A percentile compares a stretch with the other conserved stretches of the same genome.
These are phyloP conservation scores for Clangula hyemalis DNA, from an alignment of 2,797 vertebrate genomes.

Conservation along the genomic window DNA sequence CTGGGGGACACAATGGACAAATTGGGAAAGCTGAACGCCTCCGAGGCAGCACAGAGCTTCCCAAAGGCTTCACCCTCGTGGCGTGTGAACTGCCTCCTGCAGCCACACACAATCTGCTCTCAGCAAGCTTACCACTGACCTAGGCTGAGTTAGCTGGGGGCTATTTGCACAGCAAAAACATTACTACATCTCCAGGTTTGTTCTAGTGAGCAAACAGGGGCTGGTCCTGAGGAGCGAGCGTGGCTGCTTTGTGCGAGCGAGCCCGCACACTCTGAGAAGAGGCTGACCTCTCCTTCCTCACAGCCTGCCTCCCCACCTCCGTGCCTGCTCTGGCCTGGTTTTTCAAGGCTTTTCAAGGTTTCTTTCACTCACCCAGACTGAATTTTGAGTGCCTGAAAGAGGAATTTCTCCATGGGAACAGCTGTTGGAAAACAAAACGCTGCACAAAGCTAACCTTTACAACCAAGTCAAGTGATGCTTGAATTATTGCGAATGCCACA, in stretches of 20 bases:
- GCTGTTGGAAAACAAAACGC: slow-evolving; percentile 54
- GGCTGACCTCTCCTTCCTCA: slow-evolving; percentile 33
- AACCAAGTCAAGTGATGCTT: slow-evolving; percentile 64
- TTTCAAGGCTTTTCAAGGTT: slow-evolving; percentile 56
- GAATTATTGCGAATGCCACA: slow-evolving; percentile 52
- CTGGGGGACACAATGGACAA: neutral
- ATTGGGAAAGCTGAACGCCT: neutral
- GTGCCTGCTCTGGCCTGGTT: slow-evolving; percentile 20
- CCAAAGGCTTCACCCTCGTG: neutral
- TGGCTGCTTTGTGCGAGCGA: neutral
- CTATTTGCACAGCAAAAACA: neutral
- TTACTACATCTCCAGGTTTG: neutral
- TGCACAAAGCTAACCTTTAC: slow-evolving; percentile 68
- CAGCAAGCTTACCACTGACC: neutral
- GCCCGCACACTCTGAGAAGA: slow-evolving; percentile 12
- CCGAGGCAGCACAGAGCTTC: neutral
- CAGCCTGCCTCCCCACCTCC: slow-evolving; percentile 7
- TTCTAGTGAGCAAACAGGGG: neutral
- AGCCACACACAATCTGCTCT: neutral
- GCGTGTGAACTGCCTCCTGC: neutral
- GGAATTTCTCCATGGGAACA: slow-evolving; percentile 71
- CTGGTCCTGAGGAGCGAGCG: neutral
- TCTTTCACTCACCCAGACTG: slow-evolving; percentile 29
- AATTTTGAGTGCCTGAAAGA: slow-evolving; percentile 50
- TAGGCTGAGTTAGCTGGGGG: neutral